Base-by-base conservation (phyloP, 2,888 invertebrate genomes). In the Andrena minutula region DNA sequence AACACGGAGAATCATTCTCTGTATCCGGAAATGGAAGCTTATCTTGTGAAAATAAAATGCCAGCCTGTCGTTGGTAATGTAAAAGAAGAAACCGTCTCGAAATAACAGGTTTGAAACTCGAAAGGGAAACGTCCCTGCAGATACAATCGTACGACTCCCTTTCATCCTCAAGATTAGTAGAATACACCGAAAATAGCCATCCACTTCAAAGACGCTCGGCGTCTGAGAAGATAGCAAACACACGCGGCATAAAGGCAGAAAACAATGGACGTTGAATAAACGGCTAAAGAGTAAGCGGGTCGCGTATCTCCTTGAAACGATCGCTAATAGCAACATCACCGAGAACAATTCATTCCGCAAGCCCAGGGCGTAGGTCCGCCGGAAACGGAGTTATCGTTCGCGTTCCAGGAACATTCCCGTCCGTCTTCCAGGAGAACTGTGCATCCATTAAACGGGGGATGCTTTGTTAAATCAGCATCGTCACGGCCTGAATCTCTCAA, bases 391-490 rank as follows among this genome's bases (percentile, higher is more conserved):
- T 65, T 69, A 58, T 73, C 72, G 35, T 69, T 72, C 56, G 63
- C 63, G 58, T 78, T 69, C 56, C 73, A 28, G 41, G 41, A 73
- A 41, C 65, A 47, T 73, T 60, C 30, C 41, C 73, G 32, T 72
- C 20, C 58, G 28, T 32, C 72, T 30, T 72, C 49, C 8, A 65
- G 12, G 20, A 1, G n/a, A 53, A 58, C 64, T 12, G 41, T 10
- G 73, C 69, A 60, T 69, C 73, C 81, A 79, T 79, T 79, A 73
- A 78, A 63, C 66, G 51, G 5, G 41, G 32, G 56, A 16, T 7
- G 80, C 66, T 68, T 80, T 49, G 80, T 73, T 78, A 78, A 78
- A 78, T 72, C 72, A 64, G 68, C 69, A 58, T 26, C 60, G 60
- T 61, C 63, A 41, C 26, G 68, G 23, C 12, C 68, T 20, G 61